Percentiles rank a stretch among this genome's conserved stretches.
Evolutionary conservation across 2,888 invertebrate species (phyloP).

Genomic region (Ptychoptera contaminata): DNA sequence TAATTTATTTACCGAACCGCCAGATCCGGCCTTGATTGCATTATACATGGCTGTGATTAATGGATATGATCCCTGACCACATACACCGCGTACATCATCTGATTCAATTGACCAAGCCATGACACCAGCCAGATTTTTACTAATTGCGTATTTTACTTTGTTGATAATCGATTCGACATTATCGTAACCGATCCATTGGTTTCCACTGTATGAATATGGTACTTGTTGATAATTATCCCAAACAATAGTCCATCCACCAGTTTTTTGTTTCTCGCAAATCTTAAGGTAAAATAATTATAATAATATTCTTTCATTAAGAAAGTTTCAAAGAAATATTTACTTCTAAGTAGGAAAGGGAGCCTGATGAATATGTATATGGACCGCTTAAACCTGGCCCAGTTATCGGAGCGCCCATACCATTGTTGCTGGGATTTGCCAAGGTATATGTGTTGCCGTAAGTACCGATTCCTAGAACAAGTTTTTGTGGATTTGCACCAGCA

Average conservation of each 20-base stretch:
- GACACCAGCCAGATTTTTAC: slow-evolving; percentile 33
- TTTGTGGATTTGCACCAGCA: slow-evolving; percentile 23
- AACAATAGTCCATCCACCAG: slow-evolving; percentile 20
- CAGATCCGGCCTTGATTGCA: too few species aligned
- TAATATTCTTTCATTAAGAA: neutral
- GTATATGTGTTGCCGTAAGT: slow-evolving; percentile 29
- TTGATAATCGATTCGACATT: slow-evolving; percentile 19
- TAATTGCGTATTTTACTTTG: slow-evolving; percentile 22
- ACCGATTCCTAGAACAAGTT: slow-evolving; percentile 29
- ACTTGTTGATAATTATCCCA: slow-evolving; percentile 20
- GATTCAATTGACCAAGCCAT: slow-evolving; percentile 47
- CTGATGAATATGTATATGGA: slow-evolving; percentile 32
- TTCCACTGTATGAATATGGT: slow-evolving; percentile 25
- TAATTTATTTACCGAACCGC: too few species aligned
- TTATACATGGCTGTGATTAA: too few species aligned
- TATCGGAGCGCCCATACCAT: slow-evolving; percentile 31
- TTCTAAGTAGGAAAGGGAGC: slow-evolving; percentile 39
- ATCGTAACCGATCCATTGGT: slow-evolving; percentile 32
- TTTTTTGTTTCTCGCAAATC: slow-evolving; percentile 27
- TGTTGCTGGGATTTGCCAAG: slow-evolving; percentile 23
- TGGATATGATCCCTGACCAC: too few species aligned
- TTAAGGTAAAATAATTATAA: slow-evolving; percentile 7
- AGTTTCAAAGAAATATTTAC: slow-evolving; percentile 14
- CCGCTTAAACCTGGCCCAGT: slow-evolving; percentile 31
- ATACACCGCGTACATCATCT: slow-evolving; percentile 28